Evolutionary conservation across 2,113 vertebrate genomes (phyloP).

Genomic region (Vicugna pacos): DNA sequence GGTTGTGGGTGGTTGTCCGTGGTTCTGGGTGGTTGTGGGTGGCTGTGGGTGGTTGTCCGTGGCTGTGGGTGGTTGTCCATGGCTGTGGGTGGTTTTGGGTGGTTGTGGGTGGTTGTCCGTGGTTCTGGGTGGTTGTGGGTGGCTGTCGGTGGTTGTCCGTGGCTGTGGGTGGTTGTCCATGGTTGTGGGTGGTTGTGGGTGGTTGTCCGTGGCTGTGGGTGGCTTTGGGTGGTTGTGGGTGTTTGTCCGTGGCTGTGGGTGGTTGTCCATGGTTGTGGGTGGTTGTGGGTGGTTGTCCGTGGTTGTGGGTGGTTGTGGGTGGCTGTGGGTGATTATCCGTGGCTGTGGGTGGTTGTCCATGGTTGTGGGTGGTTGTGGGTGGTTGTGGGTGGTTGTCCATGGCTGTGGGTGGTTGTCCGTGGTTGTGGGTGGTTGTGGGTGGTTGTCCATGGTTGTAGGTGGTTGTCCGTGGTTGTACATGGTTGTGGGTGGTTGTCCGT

Average conservation of each 20-base stretch:
- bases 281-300: background rate
- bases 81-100: no score
- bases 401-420: background rate
- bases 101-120: background rate
- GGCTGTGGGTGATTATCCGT: no score
- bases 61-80: background rate
- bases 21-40: no score
- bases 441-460: accelerated
- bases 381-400: accelerated
- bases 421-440: background rate
- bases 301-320: background rate
- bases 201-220: no score
- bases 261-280: background rate
- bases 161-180: no score
- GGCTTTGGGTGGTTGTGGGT: background rate
- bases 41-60: background rate
- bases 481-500: background rate
- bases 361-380: background rate
- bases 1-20: no score
- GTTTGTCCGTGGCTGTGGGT: background rate
- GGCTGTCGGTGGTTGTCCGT: background rate
- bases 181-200: accelerated
- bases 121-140: background rate
- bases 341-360: background rate
- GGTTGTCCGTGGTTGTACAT: accelerated